Evolutionary conservation across 2,113 vertebrate species (phyloP).

Genomic region (Nibea coibor): DNA sequence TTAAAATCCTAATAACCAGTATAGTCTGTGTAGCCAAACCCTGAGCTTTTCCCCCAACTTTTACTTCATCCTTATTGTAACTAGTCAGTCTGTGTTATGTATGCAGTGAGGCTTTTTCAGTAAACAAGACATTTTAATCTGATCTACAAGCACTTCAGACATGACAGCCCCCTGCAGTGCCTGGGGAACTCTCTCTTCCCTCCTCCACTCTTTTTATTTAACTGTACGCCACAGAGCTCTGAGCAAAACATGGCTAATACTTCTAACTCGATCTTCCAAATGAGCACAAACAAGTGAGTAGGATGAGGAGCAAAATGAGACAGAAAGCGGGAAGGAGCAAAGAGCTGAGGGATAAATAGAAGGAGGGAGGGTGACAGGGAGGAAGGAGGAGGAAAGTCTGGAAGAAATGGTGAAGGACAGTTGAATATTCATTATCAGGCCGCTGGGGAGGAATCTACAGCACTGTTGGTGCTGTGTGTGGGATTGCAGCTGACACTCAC

Average conservation of each 20-base stretch:
- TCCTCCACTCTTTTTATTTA: slow-evolving; percentile 69
- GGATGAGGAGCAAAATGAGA: slow-evolving; percentile 48
- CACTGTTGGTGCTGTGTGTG: slow-evolving; percentile 27
- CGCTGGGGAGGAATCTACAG: slow-evolving; percentile 41
- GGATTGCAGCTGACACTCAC: slow-evolving; percentile 16
- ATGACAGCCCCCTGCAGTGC: slow-evolving; percentile 47
- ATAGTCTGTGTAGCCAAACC: no score
- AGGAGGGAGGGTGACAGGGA: slow-evolving; percentile 12
- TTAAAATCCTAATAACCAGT: no score
- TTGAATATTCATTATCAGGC: slow-evolving; percentile 66
- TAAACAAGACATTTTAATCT: slow-evolving; percentile 52
- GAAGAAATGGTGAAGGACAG: slow-evolving; percentile 54
- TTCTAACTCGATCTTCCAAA: slow-evolving; percentile 67
- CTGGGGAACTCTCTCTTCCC: slow-evolving; percentile 53
- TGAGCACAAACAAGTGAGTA: slow-evolving; percentile 58
- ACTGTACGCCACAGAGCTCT: slow-evolving; percentile 53
- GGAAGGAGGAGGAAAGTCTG: slow-evolving; percentile 38
- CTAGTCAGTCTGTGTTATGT: background rate
- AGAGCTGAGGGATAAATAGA: slow-evolving; percentile 46
- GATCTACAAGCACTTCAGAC: slow-evolving; percentile 49
- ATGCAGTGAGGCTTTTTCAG: slow-evolving; percentile 31
- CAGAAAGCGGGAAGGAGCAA: slow-evolving; percentile 46
- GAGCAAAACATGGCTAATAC: slow-evolving; percentile 54
- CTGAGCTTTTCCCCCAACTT: background rate
- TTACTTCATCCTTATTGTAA: slow-evolving; percentile 11